These are phyloP conservation scores for Myripristis murdjan DNA, from an alignment of 2,797 vertebrate species.

Conservation along the genomic window DNA sequence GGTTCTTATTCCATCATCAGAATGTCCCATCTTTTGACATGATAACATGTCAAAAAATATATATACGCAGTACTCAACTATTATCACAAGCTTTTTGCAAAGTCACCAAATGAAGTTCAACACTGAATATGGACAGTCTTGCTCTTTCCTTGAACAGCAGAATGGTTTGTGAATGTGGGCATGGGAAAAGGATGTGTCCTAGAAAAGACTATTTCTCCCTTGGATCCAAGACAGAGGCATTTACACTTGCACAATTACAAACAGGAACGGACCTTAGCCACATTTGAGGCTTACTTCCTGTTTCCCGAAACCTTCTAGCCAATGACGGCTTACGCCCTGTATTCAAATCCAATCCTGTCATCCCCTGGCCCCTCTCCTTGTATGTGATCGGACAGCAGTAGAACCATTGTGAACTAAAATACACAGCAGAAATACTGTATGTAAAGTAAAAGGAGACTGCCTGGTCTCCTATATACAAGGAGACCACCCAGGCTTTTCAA, in stretches of 20 bases:
- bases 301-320: slow-evolving; percentile 66
- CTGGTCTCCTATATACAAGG: slow-evolving; percentile 42
- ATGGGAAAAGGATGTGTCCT: slow-evolving; percentile 35
- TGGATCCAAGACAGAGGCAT: slow-evolving; percentile 77
- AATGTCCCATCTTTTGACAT: slow-evolving; percentile 43
- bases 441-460: slow-evolving; percentile 45
- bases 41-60: slow-evolving; percentile 42
- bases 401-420: slow-evolving; percentile 48
- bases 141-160: slow-evolving; percentile 38
- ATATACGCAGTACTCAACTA: slow-evolving; percentile 55
- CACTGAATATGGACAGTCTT: slow-evolving; percentile 14
- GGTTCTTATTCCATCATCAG: slow-evolving; percentile 33
- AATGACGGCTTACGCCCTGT: slow-evolving; percentile 49
- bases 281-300: slow-evolving; percentile 68
- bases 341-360: slow-evolving; percentile 57
- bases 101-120: slow-evolving; percentile 38
- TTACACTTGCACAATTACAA: slow-evolving; percentile 82
- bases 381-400: slow-evolving; percentile 60
- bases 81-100: slow-evolving; percentile 33
- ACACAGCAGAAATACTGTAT: slow-evolving; percentile 51
- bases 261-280: slow-evolving; percentile 70
- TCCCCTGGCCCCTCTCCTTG: slow-evolving; percentile 49
- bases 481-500: slow-evolving; percentile 52
- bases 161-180: slow-evolving; percentile 40
- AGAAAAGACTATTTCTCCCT: slow-evolving; percentile 68